Base-by-base conservation (phyloP, 2,797 vertebrate species). In the Peromyscus attwateri region DNA sequence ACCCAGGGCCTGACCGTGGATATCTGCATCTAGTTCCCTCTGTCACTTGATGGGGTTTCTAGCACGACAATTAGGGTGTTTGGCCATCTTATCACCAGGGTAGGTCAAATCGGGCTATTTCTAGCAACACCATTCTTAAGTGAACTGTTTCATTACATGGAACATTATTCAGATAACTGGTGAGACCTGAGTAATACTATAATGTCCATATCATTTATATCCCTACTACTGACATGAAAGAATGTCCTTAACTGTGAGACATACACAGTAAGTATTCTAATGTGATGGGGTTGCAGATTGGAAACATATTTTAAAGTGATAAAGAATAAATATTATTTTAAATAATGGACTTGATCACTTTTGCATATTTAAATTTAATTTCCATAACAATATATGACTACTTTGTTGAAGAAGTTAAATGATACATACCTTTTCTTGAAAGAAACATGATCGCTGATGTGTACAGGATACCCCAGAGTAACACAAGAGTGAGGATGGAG, bases 321-420 rank as follows among this genome's bases (percentile, higher is more conserved):
- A 82, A 81, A 57, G 34, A 46, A 55, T 8, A 68, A 92, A 57
- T 76, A 91, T 29, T 76, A 88, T 71, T 91, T 46, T 94, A 91
- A n/a, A 8, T 43, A 70, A 21, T 95, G 21, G 40, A 21, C 11
- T 79, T 71, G 73, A 80, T 19, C 1, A 55, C 62, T 64, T 71
- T 91, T 13, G n/a, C 13, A 90, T 71, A 40, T 49, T 95, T n/a
- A 92, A 81, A 40, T 10, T 95, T 81, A 29, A 29, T 80, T 57
- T 80, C 16, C 88, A 46, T 68, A 87, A 6, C 6, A 81, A 34
- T 80, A 81, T 88, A 4, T 94, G 34, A 73, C 21, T 6, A 68
- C 76, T 92, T 73, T 94, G 9, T n/a, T 76, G 13, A 66, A 19
- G 4, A 12, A 2, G 0, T 87, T 46, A 75, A 76, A 46, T 70